Evolutionary conservation across 2,797 vertebrate genomes (phyloP).

Genomic region (Siniperca obscura): DNA sequence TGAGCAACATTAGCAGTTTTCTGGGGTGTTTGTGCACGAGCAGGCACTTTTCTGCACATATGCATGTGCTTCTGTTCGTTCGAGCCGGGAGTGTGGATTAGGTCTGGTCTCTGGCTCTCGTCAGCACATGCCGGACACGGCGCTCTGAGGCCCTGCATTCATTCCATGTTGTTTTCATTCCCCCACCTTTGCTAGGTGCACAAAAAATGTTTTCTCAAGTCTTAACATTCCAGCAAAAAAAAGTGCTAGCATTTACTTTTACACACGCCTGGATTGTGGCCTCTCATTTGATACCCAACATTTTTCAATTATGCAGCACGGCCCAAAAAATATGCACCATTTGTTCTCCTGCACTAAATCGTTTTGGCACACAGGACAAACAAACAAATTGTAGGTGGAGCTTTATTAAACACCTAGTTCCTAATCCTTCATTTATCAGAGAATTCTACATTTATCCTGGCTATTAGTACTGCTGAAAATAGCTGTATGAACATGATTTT

Average conservation of each 20-base stretch:
- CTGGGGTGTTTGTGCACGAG: conserved; percentile 51
- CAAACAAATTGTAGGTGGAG: conserved; percentile 58
- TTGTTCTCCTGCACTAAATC: conserved; percentile 39
- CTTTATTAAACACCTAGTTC: conserved; percentile 60
- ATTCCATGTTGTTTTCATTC: conserved; percentile 86
- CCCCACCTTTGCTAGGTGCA: conserved; percentile 79
- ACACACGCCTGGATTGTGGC: conserved; percentile 79
- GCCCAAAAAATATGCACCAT: conserved; percentile 45
- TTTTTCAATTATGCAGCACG: conserved; percentile 66
- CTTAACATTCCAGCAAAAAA: conserved; percentile 72
- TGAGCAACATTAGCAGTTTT: conserved; percentile 52
- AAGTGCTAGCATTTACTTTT: conserved; percentile 69
- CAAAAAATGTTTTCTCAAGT: conserved; percentile 84
- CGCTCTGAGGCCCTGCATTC: conserved; percentile 84
- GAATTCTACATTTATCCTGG: conserved; percentile 65
- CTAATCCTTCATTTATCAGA: conserved; percentile 57
- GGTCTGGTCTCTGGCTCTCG: conserved; percentile 82
- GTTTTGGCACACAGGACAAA: conserved; percentile 45
- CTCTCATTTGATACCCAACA: conserved; percentile 72
- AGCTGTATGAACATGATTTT: conserved; percentile 30
- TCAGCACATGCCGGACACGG: conserved; percentile 80
- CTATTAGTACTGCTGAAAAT: conserved; percentile 61
- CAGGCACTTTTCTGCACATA: conserved; percentile 60
- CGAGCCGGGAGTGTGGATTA: conserved; percentile 71
- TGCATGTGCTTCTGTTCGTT: conserved; percentile 59